phyloP scores from a whole-genome alignment of 2,113 vertebrate species.

The Pitta sordida region DNA sequence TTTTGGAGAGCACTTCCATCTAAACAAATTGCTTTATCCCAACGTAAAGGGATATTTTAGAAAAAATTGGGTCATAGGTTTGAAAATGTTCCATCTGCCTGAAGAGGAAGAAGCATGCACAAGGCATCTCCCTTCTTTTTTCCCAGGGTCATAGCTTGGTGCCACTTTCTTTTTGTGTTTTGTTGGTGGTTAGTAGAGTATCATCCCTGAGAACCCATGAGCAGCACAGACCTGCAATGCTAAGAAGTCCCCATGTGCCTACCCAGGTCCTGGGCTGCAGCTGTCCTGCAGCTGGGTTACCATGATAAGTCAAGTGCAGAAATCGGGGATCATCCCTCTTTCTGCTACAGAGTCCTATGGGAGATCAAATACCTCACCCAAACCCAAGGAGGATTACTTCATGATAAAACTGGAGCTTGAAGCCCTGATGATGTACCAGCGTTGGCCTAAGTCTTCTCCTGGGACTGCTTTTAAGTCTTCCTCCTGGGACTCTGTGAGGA shows the following conservation, averaged over 20 bases:
- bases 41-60: neutral
- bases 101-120: neutral
- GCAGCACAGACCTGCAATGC: neutral
- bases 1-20: neutral
- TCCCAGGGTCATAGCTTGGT: neutral
- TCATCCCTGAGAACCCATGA: neutral
- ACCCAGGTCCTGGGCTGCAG: neutral
- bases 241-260: neutral
- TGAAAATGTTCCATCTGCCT: neutral
- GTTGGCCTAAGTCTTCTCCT: neutral
- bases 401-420: neutral
- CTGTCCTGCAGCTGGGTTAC: neutral
- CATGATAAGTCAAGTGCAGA: neutral
- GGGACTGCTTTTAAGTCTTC: too few relatives aligned
- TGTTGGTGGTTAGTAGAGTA: neutral
- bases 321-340: neutral
- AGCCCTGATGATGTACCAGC: neutral
- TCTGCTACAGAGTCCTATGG: neutral
- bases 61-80: neutral
- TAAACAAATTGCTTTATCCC: neutral
- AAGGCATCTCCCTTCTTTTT: neutral
- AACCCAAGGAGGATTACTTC: neutral
- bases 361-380: neutral
- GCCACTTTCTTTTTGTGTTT: rapidly evolving
- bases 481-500: neutral